These are phyloP conservation scores for Macaca nemestrina DNA, from an alignment of 2,113 vertebrate species.

Conservation along the genomic window DNA sequence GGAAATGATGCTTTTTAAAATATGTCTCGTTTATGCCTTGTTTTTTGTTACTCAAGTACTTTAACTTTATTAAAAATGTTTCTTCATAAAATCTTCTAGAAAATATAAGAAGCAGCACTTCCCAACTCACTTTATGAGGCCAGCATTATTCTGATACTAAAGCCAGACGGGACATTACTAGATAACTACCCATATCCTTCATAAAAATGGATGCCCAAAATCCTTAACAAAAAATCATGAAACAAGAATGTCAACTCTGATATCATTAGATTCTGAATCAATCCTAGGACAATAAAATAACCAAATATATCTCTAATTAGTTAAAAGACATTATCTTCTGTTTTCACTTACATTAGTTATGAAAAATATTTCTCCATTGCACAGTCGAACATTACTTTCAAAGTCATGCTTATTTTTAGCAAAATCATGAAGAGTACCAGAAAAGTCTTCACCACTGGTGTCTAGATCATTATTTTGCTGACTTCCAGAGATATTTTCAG, in stretches of 20 bases:
- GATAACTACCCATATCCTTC: neutral
- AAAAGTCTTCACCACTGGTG: neutral
- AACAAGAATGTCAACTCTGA: neutral
- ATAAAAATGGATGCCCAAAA: neutral
- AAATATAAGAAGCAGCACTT: neutral
- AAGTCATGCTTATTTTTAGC: neutral
- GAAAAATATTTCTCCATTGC: conserved; percentile 93
- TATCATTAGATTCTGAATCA: neutral
- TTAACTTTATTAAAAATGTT: neutral
- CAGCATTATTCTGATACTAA: neutral
- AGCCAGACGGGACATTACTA: neutral
- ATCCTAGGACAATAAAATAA: neutral
- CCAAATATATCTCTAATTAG: neutral
- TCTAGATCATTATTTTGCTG: neutral
- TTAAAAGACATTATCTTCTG: neutral
- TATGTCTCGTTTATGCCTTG: neutral
- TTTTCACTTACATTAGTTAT: conserved; percentile 82
- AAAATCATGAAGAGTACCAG: neutral
- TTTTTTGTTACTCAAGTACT: neutral
- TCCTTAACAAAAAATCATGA: neutral
- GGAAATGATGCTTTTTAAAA: neutral
- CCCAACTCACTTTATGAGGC: neutral
- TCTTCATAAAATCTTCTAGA: neutral
- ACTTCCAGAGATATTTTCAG: neutral
- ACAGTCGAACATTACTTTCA: conserved; percentile 82